phyloP scores from a whole-genome alignment of 2,113 vertebrate species.

The Geococcyx californianus region DNA sequence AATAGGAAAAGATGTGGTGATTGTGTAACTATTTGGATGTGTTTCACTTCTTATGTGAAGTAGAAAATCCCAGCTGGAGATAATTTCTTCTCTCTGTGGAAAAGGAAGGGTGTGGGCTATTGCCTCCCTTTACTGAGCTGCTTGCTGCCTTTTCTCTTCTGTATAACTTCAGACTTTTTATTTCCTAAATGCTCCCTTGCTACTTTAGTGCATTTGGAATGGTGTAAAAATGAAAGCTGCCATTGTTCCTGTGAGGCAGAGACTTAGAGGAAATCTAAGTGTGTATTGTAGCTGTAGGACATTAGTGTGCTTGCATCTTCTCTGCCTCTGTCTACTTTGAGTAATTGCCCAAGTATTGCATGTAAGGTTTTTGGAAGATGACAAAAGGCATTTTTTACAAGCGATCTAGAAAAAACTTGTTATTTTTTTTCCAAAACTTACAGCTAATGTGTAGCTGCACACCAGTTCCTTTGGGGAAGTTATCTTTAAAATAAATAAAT shows the following conservation, averaged over 20 bases:
- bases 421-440: conserved; percentile 19
- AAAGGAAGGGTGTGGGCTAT: conserved; percentile 56
- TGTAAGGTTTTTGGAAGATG: background rate
- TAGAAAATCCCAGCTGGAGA: conserved; percentile 57
- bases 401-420: background rate
- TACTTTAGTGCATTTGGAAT: background rate
- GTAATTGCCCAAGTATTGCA: background rate
- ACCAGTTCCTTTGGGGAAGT: conserved; percentile 50
- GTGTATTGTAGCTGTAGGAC: background rate
- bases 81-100: conserved; percentile 31
- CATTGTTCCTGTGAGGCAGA: background rate
- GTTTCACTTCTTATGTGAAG: conserved; percentile 22
- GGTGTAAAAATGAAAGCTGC: background rate
- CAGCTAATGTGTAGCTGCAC: background rate
- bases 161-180: background rate
- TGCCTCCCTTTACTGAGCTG: conserved; percentile 34
- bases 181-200: background rate
- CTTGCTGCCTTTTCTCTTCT: conserved; percentile 34
- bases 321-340: background rate
- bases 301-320: background rate
- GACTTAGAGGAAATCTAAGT: background rate
- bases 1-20: conserved; percentile 64
- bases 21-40: conserved; percentile 51
- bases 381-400: background rate
- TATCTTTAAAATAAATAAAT: conserved; percentile 70